Conservation (phyloP, 2,797 vertebrate genomes). For the Epinephelus coioides region DNA sequence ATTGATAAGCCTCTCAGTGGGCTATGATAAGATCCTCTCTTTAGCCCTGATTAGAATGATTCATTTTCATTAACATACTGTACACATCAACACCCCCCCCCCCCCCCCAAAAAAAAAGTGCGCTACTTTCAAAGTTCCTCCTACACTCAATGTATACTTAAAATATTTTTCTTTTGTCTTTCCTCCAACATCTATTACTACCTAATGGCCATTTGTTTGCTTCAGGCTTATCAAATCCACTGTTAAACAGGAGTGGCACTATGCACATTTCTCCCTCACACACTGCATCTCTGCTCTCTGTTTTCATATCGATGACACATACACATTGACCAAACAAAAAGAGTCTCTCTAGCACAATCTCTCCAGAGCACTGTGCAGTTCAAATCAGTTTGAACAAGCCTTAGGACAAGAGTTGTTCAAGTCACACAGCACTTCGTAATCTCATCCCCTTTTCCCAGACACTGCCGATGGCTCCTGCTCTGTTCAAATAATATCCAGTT, state of each 20-base stretch:
- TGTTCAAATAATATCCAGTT: constrained; percentile 70
- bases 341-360: constrained; percentile 40
- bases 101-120: not conserved
- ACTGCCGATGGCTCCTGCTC: constrained; percentile 49
- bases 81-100: constrained; percentile 24
- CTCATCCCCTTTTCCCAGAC: constrained; percentile 61
- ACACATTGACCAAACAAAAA: constrained; percentile 55
- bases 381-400: constrained; percentile 72
- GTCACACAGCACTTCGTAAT: constrained; percentile 68
- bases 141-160: not conserved
- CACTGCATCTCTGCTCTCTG: constrained; percentile 16
- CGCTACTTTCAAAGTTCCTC: not conserved
- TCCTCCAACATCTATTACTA: constrained; percentile 17
- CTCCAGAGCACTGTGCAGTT: constrained; percentile 44
- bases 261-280: constrained; percentile 2
- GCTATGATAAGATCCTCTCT: constrained; percentile 62
- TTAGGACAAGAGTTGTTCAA: constrained; percentile 69
- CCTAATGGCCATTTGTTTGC: constrained; percentile 17
- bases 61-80: constrained; percentile 62
- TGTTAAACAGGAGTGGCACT: constrained; percentile 3
- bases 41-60: constrained; percentile 69
- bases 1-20: constrained; percentile 72
- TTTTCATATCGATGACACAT: constrained; percentile 43
- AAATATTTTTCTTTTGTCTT: constrained; percentile 3
- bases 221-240: constrained; percentile 14